Conservation (phyloP, 2,797 vertebrate genomes). For the Gambusia yucatana region DNA sequence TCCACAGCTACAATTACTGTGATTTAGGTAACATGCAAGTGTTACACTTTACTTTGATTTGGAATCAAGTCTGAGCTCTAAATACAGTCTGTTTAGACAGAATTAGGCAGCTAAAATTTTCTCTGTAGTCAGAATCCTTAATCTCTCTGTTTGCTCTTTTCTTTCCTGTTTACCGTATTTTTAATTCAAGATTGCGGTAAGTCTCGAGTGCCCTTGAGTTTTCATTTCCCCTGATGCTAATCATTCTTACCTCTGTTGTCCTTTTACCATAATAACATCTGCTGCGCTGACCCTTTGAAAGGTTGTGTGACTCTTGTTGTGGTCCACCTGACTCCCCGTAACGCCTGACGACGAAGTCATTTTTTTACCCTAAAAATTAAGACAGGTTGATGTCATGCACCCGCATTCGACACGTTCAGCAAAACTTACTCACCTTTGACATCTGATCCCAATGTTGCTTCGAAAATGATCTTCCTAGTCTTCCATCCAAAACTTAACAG, state of each 20-base stretch:
- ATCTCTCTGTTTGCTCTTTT: conserved; percentile 90
- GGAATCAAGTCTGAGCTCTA: neutral
- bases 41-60: neutral
- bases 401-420: conserved; percentile 16
- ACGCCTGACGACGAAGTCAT: conserved; percentile 33
- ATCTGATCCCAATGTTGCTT: conserved; percentile 48
- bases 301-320: conserved; percentile 65
- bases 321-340: conserved; percentile 61
- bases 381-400: conserved; percentile 16
- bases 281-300: conserved; percentile 45
- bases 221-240: conserved; percentile 55
- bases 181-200: conserved; percentile 96
- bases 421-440: conserved; percentile 53
- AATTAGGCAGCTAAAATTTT: neutral
- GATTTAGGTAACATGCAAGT: neutral
- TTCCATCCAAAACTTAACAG: conserved; percentile 51
- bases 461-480: conserved; percentile 43
- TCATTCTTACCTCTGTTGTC: conserved; percentile 53
- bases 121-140: conserved; percentile 75
- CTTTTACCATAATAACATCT: conserved; percentile 68
- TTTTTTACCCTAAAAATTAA: conserved; percentile 26
- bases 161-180: conserved; percentile 73
- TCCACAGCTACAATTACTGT: neutral
- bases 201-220: conserved; percentile 74
- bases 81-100: neutral